Percentiles rank a stretch among this genome's conserved stretches.
phyloP scores from a whole-genome alignment of 1,140 invertebrate genomes.

The Popillia japonica region DNA sequence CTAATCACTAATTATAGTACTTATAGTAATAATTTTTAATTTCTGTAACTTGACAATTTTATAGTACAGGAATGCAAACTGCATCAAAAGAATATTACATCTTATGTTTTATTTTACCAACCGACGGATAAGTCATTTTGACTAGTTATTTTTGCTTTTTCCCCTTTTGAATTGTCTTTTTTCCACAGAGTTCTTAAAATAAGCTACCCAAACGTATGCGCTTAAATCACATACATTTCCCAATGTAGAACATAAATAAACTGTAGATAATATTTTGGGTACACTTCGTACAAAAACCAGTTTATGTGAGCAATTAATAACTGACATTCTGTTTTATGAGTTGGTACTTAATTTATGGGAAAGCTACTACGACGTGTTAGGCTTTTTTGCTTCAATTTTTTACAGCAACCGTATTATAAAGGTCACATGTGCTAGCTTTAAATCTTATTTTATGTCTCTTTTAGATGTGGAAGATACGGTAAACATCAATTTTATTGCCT shows the following conservation, averaged over 20 bases:
- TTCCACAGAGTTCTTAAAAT: too few species aligned
- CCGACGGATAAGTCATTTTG: too few species aligned
- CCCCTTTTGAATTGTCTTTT: too few species aligned
- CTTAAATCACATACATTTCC: too few species aligned
- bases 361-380: neutral
- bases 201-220: too few species aligned
- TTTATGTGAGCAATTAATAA: slow-evolving; percentile 16
- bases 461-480: neutral
- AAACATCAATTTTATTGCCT: neutral
- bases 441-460: slow-evolving; percentile 24
- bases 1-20: too few species aligned
- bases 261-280: slow-evolving; percentile 20
- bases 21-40: too few species aligned
- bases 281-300: slow-evolving; percentile 11
- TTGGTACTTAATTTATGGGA: slow-evolving; percentile 22
- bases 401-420: neutral
- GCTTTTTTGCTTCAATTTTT: slow-evolving; percentile 14
- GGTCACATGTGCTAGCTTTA: slow-evolving; percentile 11
- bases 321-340: slow-evolving; percentile 21
- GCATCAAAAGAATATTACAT: too few species aligned
- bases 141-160: too few species aligned
- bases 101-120: too few species aligned
- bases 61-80: too few species aligned
- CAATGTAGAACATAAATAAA: neutral
- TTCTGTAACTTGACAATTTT: too few species aligned